Percentiles rank a stretch among this genome's conserved stretches.
Evolutionary conservation across 1,140 invertebrate genomes (phyloP).

Genomic region (Drosophila carrolli): DNA sequence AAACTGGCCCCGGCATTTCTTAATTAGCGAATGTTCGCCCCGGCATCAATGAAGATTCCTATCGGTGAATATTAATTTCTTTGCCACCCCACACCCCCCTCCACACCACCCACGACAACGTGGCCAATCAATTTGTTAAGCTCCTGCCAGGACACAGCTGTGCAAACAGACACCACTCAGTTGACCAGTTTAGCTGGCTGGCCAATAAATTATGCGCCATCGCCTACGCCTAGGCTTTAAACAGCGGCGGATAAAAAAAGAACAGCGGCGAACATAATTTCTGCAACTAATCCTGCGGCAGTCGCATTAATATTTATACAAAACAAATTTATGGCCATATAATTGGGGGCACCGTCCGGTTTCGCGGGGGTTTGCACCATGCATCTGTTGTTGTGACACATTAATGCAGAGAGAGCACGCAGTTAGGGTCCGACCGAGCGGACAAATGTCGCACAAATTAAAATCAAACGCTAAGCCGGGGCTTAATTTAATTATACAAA

Average conservation of each 20-base stretch:
- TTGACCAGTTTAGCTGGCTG: conserved; percentile 39
- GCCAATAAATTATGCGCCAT: conserved; percentile 69
- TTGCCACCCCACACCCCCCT: neutral
- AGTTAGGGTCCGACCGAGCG: conserved; percentile 26
- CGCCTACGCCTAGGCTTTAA: conserved; percentile 58
- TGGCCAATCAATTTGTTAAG: conserved; percentile 70
- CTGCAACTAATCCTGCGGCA: conserved; percentile 76
- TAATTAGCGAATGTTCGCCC: conserved; percentile 55
- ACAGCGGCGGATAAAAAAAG: conserved; percentile 23
- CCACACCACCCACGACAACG: neutral
- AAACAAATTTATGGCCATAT: conserved; percentile 77
- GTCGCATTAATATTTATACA: conserved; percentile 76
- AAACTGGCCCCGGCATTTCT: conserved; percentile 58
- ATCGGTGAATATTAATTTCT: conserved; percentile 49
- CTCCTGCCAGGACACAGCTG: conserved; percentile 60
- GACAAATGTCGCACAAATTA: conserved; percentile 83
- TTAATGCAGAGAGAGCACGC: conserved; percentile 42
- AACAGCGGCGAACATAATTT: conserved; percentile 70
- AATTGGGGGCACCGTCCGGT: conserved; percentile 33
- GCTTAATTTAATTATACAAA: conserved; percentile 84
- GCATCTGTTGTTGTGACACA: conserved; percentile 58
- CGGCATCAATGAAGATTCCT: conserved; percentile 31
- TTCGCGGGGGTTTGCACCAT: neutral
- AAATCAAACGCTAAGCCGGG: conserved; percentile 82
- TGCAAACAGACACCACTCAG: conserved; percentile 40